phyloP scores from a whole-genome alignment of 2,113 vertebrate species.

The Bufo bufo region DNA sequence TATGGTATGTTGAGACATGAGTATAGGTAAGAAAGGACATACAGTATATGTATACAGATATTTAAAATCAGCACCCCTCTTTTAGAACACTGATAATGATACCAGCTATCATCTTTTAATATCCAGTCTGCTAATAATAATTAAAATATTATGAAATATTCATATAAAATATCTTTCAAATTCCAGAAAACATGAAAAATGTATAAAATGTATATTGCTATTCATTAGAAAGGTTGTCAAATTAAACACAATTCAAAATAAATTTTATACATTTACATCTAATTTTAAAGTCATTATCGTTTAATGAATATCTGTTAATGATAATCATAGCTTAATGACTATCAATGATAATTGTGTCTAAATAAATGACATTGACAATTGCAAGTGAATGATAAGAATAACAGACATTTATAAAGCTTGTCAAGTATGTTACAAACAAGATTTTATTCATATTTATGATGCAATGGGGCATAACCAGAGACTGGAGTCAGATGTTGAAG shows the following conservation, averaged over 20 bases:
- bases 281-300: slow-evolving; percentile 43
- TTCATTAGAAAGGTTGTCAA: slow-evolving; percentile 23
- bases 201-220: not conserved
- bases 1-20: no score
- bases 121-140: not conserved
- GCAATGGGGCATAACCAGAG: not conserved
- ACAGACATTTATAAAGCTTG: slow-evolving; percentile 27
- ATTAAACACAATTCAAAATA: slow-evolving; percentile 28
- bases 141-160: not conserved
- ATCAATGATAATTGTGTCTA: slow-evolving; percentile 44
- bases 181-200: not conserved
- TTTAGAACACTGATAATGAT: not conserved
- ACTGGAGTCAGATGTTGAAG: not conserved
- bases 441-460: slow-evolving; percentile 16
- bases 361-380: slow-evolving; percentile 47
- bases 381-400: slow-evolving; percentile 27
- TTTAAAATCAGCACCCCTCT: not conserved
- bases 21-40: no score
- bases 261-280: slow-evolving; percentile 36
- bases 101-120: not conserved
- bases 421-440: slow-evolving; percentile 7
- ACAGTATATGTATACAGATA: no score
- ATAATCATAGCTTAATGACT: slow-evolving; percentile 36
- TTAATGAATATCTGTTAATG: slow-evolving; percentile 46
- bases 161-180: not conserved